These are phyloP conservation scores for Stegodyphus mimosarum DNA, from an alignment of 1,140 invertebrate species.

Conservation along the genomic window DNA sequence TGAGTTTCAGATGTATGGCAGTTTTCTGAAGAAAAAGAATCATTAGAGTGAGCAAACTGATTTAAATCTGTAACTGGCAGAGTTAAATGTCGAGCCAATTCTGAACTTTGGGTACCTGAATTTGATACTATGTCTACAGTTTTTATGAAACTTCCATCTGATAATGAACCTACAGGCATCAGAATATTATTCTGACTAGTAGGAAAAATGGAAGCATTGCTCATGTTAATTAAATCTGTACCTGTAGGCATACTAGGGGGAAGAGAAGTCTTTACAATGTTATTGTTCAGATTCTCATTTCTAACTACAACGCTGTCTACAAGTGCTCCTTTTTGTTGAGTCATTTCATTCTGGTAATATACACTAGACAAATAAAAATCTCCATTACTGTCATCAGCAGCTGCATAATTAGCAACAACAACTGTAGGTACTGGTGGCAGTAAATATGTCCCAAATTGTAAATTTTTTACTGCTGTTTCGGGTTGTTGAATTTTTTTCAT, in stretches of 20 bases:
- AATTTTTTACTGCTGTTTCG: not conserved
- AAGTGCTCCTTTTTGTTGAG: not conserved
- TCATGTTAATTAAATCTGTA: not conserved
- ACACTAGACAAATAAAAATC: conserved; percentile 29
- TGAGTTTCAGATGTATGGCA: too few relatives aligned
- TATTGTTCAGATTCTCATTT: not conserved
- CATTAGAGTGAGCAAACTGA: too few relatives aligned
- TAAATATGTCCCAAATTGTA: conserved; percentile 22
- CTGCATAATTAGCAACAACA: conserved; percentile 47
- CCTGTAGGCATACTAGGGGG: not conserved
- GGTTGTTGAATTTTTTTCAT: not conserved
- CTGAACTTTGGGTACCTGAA: too few relatives aligned
- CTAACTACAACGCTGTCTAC: not conserved
- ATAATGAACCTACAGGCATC: not conserved
- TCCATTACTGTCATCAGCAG: not conserved
- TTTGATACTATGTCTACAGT: too few relatives aligned
- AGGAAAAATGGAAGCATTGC: not conserved
- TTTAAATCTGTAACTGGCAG: too few relatives aligned
- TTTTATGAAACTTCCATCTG: not conserved
- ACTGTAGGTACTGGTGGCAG: conserved; percentile 38
- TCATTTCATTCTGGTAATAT: conserved; percentile 40
- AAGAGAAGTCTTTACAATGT: not conserved
- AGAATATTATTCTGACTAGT: not conserved
- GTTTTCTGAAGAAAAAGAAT: too few relatives aligned
- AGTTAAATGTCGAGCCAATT: too few relatives aligned